Conservation (phyloP, 2,888 invertebrate species). For the Erebia epiphron region DNA sequence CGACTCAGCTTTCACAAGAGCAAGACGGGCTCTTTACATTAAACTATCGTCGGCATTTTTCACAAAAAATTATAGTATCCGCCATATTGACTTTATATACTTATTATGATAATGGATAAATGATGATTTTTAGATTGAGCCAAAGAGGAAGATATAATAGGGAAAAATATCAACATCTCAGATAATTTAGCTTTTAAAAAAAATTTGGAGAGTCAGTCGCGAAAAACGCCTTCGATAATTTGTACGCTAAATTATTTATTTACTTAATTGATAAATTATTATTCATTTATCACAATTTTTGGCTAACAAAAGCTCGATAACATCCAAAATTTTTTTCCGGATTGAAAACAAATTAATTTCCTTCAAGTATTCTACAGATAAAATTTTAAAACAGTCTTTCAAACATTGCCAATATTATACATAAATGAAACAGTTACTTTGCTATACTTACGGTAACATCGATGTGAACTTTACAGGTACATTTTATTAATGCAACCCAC, state of each 20-base stretch:
- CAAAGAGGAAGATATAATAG: too few species aligned
- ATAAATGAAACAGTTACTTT: neutral
- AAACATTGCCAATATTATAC: slow-evolving; percentile 7
- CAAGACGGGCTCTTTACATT: slow-evolving; percentile 27
- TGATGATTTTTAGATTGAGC: too few species aligned
- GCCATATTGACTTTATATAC: neutral
- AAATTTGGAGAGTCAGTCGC: neutral
- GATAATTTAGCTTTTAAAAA: neutral
- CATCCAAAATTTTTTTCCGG: slow-evolving; percentile 26
- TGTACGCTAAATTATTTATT: neutral
- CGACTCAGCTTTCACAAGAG: too few species aligned
- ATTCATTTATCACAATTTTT: slow-evolving; percentile 49
- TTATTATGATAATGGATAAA: too few species aligned
- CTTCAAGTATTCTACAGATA: slow-evolving; percentile 1
- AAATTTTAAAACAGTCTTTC: slow-evolving; percentile 18
- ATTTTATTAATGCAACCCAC: neutral
- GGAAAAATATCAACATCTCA: neutral
- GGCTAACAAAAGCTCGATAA: slow-evolving; percentile 47
- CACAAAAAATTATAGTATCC: neutral
- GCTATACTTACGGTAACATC: slow-evolving; percentile 15
- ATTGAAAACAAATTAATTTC: slow-evolving; percentile 7
- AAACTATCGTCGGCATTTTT: slow-evolving; percentile 15
- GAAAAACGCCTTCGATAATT: neutral
- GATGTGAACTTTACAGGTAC: slow-evolving; percentile 7
- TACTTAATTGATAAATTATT: neutral